Evolutionary conservation across 2,888 invertebrate species (phyloP), one percentile per base, ranked within the genome.

Genomic region (Oxyteleia sp.): DNA sequence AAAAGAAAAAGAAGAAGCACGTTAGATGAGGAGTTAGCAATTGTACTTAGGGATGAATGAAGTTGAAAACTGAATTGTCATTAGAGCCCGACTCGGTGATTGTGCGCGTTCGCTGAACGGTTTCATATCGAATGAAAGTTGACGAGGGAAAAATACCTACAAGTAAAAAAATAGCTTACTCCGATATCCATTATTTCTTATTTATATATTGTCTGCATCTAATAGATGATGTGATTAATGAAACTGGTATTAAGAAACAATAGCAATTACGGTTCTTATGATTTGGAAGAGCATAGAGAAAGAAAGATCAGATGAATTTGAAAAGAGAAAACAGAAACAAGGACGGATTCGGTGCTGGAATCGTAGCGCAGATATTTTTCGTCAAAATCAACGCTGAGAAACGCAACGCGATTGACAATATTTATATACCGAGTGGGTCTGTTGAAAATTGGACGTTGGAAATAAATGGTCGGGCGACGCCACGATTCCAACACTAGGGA

Each of bases 401-500:
- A 47, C 43, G 15, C 38, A n/a, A 72, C 66, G 66, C 64, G 66
- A 72, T 72, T 59, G 79, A 80, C 79, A 72, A 80, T 80, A 72
- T 80, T 80, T 80, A 55, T 64, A 57, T 45, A 72, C 63, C 38
- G 45, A 41, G 59, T 69, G 63, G 51, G 20, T 57, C 16, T 64
- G 57, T 69, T 72, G 49, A 26, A 63, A 45, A 53, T 61, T 57
- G 16, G 45, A 75, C 69, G 75, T 63, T 69, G 59, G 35, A 53
- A 8, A 45, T 45, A 16, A 45, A 49, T n/a, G 20, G 20, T 45
- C 15, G 23, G 10, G 10, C 23, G 49, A 20, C 15, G 64, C 87
- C 87, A 90, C 88, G 90, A 91, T 91, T 90, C 88, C 90, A 90
- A 87, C 89, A 89, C 88, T 38, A 80, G 88, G 88, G 90, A 89